Base-by-base conservation (phyloP, 1,140 invertebrate genomes). In the Megalonaias nervosa region DNA sequence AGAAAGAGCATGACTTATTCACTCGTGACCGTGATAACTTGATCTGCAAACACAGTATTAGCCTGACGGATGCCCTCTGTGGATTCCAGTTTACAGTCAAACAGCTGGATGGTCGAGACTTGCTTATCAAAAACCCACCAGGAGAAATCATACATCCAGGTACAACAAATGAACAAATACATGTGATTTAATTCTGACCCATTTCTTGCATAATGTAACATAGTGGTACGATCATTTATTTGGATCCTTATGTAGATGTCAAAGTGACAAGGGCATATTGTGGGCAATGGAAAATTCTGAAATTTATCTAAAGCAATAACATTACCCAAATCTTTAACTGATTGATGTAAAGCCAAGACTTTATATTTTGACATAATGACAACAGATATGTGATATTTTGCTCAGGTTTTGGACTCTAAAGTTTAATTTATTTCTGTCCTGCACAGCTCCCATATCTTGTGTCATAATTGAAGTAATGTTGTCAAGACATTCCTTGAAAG, bases 71-170 rank as follows among this genome's bases (percentile, higher is more conserved):
- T 90, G 94, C 98, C 17, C 91, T 99, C 16, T 99, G 98, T 91
- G 98, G 99, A 16, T 99, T 99, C 92, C 95, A 97, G 84, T 97
- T 97, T 89, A 93, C 95, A 2, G 95, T 99, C 71, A 94, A 94
- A 80, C 99, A 98, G 31, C 91, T 99, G 21, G 99, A 99, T 91
- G 94, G 95, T 79, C 93, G 98, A 87, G 95, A 96, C 90, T 93
- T 99, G 78, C 92, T 99, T 17, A 94, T 99, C 74, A 95, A 95
- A 75, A 93, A 94, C 31, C 92, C 95, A 82, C 96, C 97, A 56
- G 96, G 96, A 77, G 94, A 95, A 90, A 93, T 95, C 31, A 93
- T 94, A 58, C 96, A 97, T 87, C 97, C 97, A 90, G 96, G 95
- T 84, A 83, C 71, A 48, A 4, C 14, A 65, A 21, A 6, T 65